Evolutionary conservation across 2,113 vertebrate species (phyloP), one percentile per base, ranked within the genome.

Genomic region (Xenopus borealis): DNA sequence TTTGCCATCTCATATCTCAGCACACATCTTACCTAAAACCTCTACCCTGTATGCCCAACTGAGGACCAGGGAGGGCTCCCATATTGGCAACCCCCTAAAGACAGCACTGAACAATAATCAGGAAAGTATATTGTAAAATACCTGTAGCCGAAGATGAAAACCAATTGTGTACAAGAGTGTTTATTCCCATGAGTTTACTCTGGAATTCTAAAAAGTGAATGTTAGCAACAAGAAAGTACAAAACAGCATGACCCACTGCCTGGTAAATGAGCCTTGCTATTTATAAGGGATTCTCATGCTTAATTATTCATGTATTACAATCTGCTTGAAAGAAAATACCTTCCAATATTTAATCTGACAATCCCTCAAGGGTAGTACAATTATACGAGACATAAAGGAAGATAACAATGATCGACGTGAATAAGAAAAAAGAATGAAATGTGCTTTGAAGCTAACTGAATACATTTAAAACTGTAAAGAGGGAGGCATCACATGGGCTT

Each of bases 231-330:
- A 61, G 13, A 27, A 10, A 61, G 11, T 8, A 16, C 58, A 9
- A 18, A 61, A 23, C 58, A 61, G 20, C 16, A 19, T 11, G 18
- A 61, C 10, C 7, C 58, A 23, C 58, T 61, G 58, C 10, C 58
- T 27, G 13, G 11, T 61, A 27, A 61, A 61, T 55, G 17, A 55
- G 53, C 17, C 53, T n/a, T n/a, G 53, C 3, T 55, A 66, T 66
- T 66, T 66, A 66, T 46, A 66, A 66, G 40, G 40, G n/a, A 18
- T 61, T 61, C 17, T 46, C 44, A 46, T 46, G 7, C 12, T 66
- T 66, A 66, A 66, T 66, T 66, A 66, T 65, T 65, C 40, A 61
- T 61, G 18, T 61, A 61, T 23, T 61, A 61, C 20, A 65, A 65
- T 46, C 63, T 46, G 40, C 6, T 66, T 45, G 63, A 46, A 66